Evolutionary conservation across 2,113 vertebrate genomes (phyloP).

Genomic region (Orycteropus afer): DNA sequence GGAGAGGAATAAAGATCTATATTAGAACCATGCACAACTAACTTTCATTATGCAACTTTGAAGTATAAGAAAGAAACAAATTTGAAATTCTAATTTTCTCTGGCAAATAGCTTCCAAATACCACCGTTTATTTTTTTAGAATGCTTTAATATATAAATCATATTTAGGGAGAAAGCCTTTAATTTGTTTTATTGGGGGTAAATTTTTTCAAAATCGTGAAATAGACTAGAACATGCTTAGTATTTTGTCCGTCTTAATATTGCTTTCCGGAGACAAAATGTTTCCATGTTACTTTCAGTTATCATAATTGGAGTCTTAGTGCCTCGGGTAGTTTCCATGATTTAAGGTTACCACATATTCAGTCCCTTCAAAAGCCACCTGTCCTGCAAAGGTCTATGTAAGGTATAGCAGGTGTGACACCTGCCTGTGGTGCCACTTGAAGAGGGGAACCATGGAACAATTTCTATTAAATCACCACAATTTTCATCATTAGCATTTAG

Average conservation of each 20-base stretch:
- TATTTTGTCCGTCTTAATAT: not conserved
- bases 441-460: too few relatives aligned
- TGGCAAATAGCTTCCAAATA: slow-evolving; percentile 2
- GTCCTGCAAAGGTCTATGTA: not conserved
- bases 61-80: not conserved
- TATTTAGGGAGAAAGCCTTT: not conserved
- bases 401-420: too few relatives aligned
- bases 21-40: not conserved
- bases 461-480: too few relatives aligned
- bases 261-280: not conserved
- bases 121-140: slow-evolving; percentile 30
- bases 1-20: not conserved
- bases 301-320: not conserved
- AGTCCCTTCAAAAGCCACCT: not conserved
- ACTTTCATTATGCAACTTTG: not conserved
- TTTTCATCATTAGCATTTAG: too few relatives aligned
- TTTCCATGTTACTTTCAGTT: slow-evolving; percentile 10
- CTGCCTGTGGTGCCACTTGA: too few relatives aligned
- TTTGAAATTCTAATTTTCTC: slow-evolving; percentile 36
- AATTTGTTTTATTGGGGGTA: not conserved
- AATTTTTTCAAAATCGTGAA: not conserved
- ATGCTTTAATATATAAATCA: not conserved
- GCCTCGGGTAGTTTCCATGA: not conserved
- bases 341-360: not conserved
- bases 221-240: not conserved